A percentile compares a stretch with the other conserved stretches of the same genome.
phyloP scores from a whole-genome alignment of 1,140 invertebrate genomes.

The Holcopasites calliopsidis region DNA sequence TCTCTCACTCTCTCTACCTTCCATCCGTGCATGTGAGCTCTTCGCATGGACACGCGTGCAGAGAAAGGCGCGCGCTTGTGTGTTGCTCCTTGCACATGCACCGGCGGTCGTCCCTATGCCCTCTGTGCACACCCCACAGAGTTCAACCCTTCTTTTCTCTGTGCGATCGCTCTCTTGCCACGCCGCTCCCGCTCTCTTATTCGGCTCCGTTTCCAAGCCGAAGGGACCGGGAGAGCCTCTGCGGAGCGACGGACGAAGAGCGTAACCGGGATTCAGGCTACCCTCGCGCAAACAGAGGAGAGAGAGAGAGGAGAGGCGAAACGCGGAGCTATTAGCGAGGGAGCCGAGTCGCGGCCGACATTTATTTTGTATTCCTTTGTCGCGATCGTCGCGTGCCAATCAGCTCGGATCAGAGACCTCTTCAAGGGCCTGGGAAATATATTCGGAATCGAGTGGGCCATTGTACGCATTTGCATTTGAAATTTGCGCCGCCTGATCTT shows the following conservation, averaged over 20 bases:
- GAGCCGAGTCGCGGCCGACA: conserved; percentile 46
- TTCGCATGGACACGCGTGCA: conserved; percentile 1
- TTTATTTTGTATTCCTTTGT: conserved; percentile 61
- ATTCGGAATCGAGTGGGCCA: conserved; percentile 38
- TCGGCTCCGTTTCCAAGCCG: conserved; percentile 53
- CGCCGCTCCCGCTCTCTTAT: conserved; percentile 47
- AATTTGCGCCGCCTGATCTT: conserved; percentile 16
- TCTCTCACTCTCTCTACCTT: background rate
- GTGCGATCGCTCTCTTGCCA: conserved; percentile 17
- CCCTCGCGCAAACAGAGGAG: conserved; percentile 20
- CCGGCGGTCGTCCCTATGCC: conserved; percentile 33
- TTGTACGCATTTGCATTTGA: conserved; percentile 50
- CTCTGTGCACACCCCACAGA: conserved; percentile 20
- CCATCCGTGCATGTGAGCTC: conserved; percentile 42
- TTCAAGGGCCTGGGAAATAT: conserved; percentile 52
- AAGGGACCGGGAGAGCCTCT: conserved; percentile 30
- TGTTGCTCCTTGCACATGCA: conserved; percentile 48
- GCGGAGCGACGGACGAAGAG: conserved; percentile 43
- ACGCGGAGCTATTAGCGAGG: conserved; percentile 54
- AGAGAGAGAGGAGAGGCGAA: background rate
- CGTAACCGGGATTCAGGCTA: conserved; percentile 40
- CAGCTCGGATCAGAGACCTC: conserved; percentile 49
- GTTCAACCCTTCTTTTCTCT: conserved; percentile 49
- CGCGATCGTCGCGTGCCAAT: conserved; percentile 12
- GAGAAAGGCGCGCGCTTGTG: background rate